Evolutionary conservation across 2,888 invertebrate genomes (phyloP).

Genomic region (Mechanitis messenoides): DNA sequence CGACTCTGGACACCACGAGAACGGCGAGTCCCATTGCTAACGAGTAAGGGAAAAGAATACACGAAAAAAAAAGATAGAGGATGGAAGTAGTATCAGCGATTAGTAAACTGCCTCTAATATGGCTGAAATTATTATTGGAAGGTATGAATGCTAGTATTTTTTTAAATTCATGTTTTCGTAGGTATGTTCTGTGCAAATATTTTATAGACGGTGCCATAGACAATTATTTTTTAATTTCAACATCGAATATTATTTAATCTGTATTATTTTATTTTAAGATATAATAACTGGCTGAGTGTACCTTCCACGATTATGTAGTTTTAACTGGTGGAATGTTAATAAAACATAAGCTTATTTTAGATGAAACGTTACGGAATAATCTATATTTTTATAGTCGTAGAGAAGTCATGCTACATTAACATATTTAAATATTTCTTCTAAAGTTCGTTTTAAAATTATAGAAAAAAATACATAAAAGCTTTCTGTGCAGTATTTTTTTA

Average conservation of each 20-base stretch:
- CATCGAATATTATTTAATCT: too few species aligned
- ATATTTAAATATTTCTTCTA: background rate
- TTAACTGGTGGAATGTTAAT: too few species aligned
- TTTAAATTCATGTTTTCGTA: too few species aligned
- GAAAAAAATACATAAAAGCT: too few species aligned
- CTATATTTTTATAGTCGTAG: constrained; percentile 25
- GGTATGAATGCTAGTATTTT: background rate
- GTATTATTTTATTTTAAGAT: too few species aligned
- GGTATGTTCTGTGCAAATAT: too few species aligned
- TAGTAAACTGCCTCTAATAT: background rate
- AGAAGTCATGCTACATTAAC: constrained; percentile 11
- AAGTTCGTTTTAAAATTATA: background rate
- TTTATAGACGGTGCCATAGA: too few species aligned
- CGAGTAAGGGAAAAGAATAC: constrained; percentile 2
- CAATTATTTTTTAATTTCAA: too few species aligned
- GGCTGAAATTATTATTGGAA: background rate
- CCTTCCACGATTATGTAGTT: too few species aligned
- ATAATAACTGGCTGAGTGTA: too few species aligned
- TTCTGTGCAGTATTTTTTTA: too few species aligned
- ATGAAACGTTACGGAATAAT: constrained; percentile 3
- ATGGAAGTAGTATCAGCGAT: background rate
- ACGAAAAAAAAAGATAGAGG: background rate
- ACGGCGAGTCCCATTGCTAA: constrained; percentile 66
- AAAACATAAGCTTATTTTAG: too few species aligned
- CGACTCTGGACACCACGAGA: constrained; percentile 67